These are phyloP conservation scores for Littorina saxatilis DNA, from an alignment of 1,140 invertebrate genomes.

Conservation along the genomic window DNA sequence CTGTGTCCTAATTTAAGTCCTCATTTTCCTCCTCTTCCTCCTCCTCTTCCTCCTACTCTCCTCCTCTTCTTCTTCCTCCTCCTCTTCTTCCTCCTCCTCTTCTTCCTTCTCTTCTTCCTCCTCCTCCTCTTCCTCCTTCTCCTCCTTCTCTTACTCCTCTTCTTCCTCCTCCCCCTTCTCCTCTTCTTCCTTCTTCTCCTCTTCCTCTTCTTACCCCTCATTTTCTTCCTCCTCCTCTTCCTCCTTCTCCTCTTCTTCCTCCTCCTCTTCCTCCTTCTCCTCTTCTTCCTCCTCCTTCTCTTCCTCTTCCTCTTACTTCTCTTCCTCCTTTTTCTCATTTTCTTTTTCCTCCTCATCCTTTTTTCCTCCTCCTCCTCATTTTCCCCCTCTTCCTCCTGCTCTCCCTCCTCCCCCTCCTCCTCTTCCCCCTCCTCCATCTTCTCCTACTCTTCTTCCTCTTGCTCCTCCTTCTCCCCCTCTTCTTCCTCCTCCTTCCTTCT, in stretches of 20 bases:
- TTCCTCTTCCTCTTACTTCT: conserved; percentile 19
- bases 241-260: conserved; percentile 23
- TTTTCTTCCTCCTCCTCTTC: not conserved
- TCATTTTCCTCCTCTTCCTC: conserved; percentile 20
- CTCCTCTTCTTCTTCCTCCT: not conserved
- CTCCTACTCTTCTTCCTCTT: too few relatives aligned
- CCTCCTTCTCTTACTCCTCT: too few relatives aligned
- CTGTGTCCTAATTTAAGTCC: not conserved
- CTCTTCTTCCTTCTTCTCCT: not conserved
- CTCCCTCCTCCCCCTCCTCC: not conserved
- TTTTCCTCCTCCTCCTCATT: not conserved
- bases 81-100: not conserved
- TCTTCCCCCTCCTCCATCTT: not conserved
- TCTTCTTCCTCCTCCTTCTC: not conserved
- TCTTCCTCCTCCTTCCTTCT: not conserved
- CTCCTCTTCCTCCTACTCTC: conserved; percentile 15
- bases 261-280: not conserved
- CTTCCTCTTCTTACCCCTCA: not conserved
- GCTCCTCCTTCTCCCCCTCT: too few relatives aligned
- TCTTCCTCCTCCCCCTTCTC: not conserved
- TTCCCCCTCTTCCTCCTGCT: too few relatives aligned
- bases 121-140: not conserved
- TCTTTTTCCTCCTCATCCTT: not conserved
- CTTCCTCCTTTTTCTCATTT: not conserved
- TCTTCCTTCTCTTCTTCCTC: not conserved